Conservation (phyloP, 2,888 invertebrate genomes). For the Eupithecia subfuscata region DNA sequence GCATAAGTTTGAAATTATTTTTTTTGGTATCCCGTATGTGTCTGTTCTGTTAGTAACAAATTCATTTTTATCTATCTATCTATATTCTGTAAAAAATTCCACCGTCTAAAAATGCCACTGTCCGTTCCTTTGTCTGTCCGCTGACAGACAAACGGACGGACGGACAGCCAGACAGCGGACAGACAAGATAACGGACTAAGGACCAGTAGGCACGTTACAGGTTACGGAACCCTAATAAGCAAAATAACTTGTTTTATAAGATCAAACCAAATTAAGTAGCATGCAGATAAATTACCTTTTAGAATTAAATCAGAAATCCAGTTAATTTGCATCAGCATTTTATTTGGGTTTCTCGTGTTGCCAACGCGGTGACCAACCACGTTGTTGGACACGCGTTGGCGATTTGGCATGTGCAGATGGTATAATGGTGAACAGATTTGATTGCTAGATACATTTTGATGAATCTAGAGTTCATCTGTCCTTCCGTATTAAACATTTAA, state of each 20-base stretch:
- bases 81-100: too few species aligned
- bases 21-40: too few species aligned
- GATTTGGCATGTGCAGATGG: background rate
- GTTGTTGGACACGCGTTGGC: background rate
- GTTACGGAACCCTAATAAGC: background rate
- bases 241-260: background rate
- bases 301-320: slow-evolving; percentile 5
- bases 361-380: background rate
- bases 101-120: too few species aligned
- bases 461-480: background rate
- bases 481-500: background rate
- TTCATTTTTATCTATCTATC: too few species aligned
- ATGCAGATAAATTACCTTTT: background rate
- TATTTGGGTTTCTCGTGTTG: slow-evolving; percentile 14
- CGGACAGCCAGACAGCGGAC: background rate
- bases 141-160: too few species aligned
- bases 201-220: background rate
- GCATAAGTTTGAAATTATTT: too few species aligned
- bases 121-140: too few species aligned
- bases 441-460: background rate
- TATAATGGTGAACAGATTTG: background rate
- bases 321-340: background rate
- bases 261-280: background rate
- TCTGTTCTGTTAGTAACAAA: too few species aligned
- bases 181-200: background rate